Percentiles rank a stretch among this genome's conserved stretches.
Conservation (phyloP, 2,888 invertebrate species). For the Polia nebulosa region DNA sequence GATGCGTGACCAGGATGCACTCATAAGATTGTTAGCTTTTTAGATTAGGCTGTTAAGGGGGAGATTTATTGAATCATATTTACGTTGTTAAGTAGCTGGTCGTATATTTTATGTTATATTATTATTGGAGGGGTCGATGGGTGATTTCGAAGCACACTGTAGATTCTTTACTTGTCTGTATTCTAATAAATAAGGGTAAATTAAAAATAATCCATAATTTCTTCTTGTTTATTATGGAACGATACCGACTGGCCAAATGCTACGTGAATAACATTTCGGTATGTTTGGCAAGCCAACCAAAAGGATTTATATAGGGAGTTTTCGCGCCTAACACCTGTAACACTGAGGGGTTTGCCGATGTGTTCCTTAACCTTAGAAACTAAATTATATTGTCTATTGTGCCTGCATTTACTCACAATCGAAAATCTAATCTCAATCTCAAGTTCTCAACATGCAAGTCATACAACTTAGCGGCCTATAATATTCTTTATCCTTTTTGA, state of each 20-base stretch:
- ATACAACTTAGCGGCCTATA: no score
- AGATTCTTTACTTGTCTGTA: background rate
- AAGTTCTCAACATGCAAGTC: no score
- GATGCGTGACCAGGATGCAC: constrained; percentile 77
- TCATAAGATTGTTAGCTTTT: constrained; percentile 61
- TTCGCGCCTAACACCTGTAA: background rate
- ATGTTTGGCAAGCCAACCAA: background rate
- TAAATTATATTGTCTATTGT: background rate
- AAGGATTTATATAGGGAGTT: background rate
- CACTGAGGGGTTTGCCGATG: background rate
- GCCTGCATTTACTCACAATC: no score
- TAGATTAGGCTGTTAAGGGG: constrained; percentile 41
- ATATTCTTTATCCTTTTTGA: no score
- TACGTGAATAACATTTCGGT: background rate
- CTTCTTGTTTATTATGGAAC: background rate
- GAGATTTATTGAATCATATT: constrained; percentile 50
- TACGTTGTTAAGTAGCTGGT: constrained; percentile 21
- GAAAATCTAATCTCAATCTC: no score
- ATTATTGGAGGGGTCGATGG: background rate
- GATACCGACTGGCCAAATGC: background rate
- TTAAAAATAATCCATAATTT: no score
- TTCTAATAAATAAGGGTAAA: background rate
- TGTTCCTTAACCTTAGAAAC: background rate
- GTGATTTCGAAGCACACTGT: background rate
- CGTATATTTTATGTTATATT: constrained; percentile 4